Percentiles rank a stretch among this genome's conserved stretches.
Conservation (phyloP, 2,113 vertebrate species). For the Sorex araneus region DNA sequence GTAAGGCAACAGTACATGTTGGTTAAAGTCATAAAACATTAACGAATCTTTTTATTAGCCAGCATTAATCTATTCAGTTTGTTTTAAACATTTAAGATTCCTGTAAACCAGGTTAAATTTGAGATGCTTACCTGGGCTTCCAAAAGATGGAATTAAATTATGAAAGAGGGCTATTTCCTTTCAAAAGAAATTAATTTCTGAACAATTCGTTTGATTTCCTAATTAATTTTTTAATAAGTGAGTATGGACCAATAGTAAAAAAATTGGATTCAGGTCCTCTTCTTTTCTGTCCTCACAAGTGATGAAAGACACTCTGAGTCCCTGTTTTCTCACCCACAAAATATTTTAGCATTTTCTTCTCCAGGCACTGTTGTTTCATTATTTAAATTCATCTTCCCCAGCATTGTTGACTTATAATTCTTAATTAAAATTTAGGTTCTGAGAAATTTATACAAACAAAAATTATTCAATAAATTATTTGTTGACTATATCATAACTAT, state of each 20-base stretch:
- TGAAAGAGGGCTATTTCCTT: constrained; percentile 38
- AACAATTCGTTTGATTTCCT: constrained; percentile 47
- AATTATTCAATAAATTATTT: neutral
- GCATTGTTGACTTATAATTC: neutral
- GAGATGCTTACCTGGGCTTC: constrained; percentile 45
- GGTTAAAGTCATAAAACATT: constrained; percentile 50
- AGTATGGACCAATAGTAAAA: neutral
- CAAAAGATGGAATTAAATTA: constrained; percentile 59
- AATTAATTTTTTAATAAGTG: constrained; percentile 36
- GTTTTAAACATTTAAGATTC: constrained; percentile 63
- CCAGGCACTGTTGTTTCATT: neutral
- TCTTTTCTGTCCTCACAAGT: neutral
- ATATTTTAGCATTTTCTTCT: neutral
- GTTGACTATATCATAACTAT: neutral
- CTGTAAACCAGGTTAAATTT: constrained; percentile 7
- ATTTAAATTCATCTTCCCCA: neutral
- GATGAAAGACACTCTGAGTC: neutral
- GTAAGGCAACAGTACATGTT: neutral
- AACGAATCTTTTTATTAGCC: constrained; percentile 56
- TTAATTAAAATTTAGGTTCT: constrained; percentile 53
- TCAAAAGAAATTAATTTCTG: constrained; percentile 39
- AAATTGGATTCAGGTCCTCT: neutral
- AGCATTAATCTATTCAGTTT: constrained; percentile 58
- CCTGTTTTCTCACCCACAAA: constrained; percentile 1
- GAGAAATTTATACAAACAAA: constrained; percentile 28